Evolutionary conservation across 2,113 vertebrate species (phyloP), one percentile per base, ranked within the genome.

Genomic region (Burhinus bistriatus): DNA sequence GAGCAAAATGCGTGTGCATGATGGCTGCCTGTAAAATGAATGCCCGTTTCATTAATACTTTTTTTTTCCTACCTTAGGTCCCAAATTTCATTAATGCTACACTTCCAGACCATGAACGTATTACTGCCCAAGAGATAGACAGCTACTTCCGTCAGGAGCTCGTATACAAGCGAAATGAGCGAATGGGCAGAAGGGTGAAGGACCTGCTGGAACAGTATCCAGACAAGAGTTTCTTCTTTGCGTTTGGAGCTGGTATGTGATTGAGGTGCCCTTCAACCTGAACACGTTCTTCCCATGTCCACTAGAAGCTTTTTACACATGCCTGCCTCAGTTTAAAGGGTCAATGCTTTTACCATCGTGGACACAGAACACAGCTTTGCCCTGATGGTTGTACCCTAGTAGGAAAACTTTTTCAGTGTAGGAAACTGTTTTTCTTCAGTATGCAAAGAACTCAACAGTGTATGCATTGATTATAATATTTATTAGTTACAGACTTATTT

Each of bases 151-250:
- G 98, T 17, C 98, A 97, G 90, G 99, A 99, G 93, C 98, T 99
- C 44, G 99, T 99, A 98, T 99, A 99, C 97, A 99, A 99, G 93
- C 95, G 98, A 55, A 99, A 99, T 34, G 98, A 99, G 95, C 96
- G 99, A 71, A 99, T 99, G 98, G 99, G 99, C 38, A 98, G 96
- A 92, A 95, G 98, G 61, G 99, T 99, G 62, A 98, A 98, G 78
- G 97, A 98, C 13, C 97, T 99, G 59, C 90, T 99, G 26, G 98
- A 99, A 85, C 98, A 99, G 25, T 97, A 99, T 59, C 98, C 99
- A 1, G 97, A 99, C 76, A 99, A 99, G 96, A 99, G 98, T 95
- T 99, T 99, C 98, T 99, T 99, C 98, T 99, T 99, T 83, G 99
- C 98, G 17, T 99, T 99, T 91, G 99, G 99, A 97, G 99, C 99